A percentile compares a stretch with the other conserved stretches of the same genome.
These are phyloP conservation scores for Threskiornis aethiopicus DNA, from an alignment of 2,797 vertebrate species.

Conservation along the genomic window DNA sequence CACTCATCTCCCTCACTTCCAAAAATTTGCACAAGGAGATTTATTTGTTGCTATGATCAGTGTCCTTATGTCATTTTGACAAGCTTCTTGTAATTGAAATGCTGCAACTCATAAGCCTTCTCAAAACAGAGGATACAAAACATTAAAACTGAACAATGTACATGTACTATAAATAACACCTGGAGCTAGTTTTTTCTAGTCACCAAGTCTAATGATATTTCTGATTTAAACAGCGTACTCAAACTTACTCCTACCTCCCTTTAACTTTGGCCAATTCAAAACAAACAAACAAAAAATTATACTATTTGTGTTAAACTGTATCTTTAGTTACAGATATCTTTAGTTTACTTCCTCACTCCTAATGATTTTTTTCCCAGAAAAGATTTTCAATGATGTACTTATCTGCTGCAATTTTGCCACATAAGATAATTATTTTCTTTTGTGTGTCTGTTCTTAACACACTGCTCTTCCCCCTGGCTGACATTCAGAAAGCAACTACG, in stretches of 20 bases:
- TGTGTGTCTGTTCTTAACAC: background rate
- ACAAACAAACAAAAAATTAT: background rate
- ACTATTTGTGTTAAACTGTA: background rate
- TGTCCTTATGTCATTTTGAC: background rate
- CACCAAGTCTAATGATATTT: background rate
- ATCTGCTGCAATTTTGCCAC: background rate
- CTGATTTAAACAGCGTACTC: background rate
- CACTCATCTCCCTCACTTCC: background rate
- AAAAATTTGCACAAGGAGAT: conserved; percentile 4
- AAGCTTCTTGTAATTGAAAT: background rate
- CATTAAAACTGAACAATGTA: background rate
- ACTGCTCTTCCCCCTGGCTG: background rate
- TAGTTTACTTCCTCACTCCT: background rate
- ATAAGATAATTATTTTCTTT: background rate
- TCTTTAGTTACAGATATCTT: background rate
- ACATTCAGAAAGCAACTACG: background rate
- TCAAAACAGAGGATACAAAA: background rate
- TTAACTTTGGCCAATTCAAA: background rate
- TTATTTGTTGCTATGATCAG: conserved; percentile 1
- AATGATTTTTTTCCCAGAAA: background rate
- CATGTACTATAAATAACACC: background rate
- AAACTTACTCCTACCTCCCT: background rate
- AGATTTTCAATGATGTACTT: background rate
- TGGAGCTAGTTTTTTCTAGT: background rate
- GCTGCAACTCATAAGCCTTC: background rate